phyloP scores from a whole-genome alignment of 2,113 vertebrate species.

The Callopanchax toddi region DNA sequence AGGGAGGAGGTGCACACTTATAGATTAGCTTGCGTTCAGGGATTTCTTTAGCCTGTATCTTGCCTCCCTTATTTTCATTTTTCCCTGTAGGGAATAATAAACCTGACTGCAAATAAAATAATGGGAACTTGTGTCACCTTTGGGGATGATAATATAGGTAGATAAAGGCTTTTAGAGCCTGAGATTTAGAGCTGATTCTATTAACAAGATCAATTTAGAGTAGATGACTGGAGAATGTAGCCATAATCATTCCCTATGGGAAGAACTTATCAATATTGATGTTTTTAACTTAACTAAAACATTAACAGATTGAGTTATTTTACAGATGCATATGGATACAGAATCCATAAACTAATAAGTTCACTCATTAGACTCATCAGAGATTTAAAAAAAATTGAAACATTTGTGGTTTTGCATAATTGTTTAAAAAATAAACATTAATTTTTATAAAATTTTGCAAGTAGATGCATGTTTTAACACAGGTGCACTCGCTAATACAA shows the following conservation, averaged over 20 bases:
- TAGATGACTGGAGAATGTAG: not conserved
- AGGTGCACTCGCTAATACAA: too few relatives aligned
- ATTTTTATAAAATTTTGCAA: too few relatives aligned
- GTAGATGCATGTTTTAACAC: too few relatives aligned
- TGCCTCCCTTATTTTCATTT: slow-evolving; percentile 1
- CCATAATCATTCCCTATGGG: not conserved
- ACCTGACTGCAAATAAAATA: not conserved
- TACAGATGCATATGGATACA: too few relatives aligned
- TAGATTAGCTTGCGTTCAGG: slow-evolving; percentile 30
- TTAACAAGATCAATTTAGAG: not conserved
- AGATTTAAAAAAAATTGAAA: too few relatives aligned
- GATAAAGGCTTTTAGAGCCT: not conserved
- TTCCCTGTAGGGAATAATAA: not conserved
- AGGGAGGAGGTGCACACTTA: slow-evolving; percentile 36
- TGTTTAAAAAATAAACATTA: too few relatives aligned
- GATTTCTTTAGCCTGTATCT: slow-evolving; percentile 16
- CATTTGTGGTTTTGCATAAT: too few relatives aligned
- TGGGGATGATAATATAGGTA: not conserved
- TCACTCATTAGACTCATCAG: not conserved
- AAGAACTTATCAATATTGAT: not conserved
- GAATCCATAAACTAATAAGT: too few relatives aligned
- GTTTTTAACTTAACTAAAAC: not conserved
- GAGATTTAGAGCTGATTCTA: not conserved
- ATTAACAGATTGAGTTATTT: too few relatives aligned
- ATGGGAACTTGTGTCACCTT: not conserved